Evolutionary conservation across 2,797 vertebrate species (phyloP), one percentile per base, ranked within the genome.

Genomic region (Hipposideros larvatus): DNA sequence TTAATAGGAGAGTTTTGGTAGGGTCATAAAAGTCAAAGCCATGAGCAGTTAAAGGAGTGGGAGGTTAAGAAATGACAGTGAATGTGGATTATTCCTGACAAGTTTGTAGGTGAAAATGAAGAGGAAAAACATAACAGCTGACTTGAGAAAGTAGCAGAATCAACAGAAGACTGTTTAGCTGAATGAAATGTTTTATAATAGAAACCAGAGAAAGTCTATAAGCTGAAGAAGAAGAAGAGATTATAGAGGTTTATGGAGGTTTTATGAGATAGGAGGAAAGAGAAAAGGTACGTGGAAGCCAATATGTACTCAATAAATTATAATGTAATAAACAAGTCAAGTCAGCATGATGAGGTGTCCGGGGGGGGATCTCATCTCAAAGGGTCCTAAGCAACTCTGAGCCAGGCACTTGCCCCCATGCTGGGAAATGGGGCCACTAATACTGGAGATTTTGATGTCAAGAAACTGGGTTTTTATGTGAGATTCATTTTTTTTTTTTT

Each of bases 1-100:
- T 88, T 91, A 74, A 59, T 73, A 75, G 63, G 46, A 77, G 51
- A 55, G 37, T 80, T 90, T 97, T 71, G 46, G 15, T 90, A 22
- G 34, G 66, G 26, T 79, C 84, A 73, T 24, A 84, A 70, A 95
- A 94, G 63, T 11, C 46, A 89, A 90, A 85, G 53, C 14, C 28
- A 9, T 8, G 18, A 82, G 51, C 26, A 84, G 70, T 71, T 80
- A 74, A 48, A 92, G 5, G 74, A 79, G 31, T 53, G 68, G 53
- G 63, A 89, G 26, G 34, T 63, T 79, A 91, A 93, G 34, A 93
- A 74, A 89, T 28, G 14, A 22, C 53, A 96, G 34, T 11, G 18
- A 90, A 46, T 37, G 5, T 10, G 41, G 31, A 55, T 90, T 53
- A 24, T 13, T 21, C 46, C 51, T 71, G 53, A 34, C 28, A 24